A percentile compares a stretch with the other conserved stretches of the same genome.
Conservation (phyloP, 2,797 vertebrate genomes). For the Lophius americanus region DNA sequence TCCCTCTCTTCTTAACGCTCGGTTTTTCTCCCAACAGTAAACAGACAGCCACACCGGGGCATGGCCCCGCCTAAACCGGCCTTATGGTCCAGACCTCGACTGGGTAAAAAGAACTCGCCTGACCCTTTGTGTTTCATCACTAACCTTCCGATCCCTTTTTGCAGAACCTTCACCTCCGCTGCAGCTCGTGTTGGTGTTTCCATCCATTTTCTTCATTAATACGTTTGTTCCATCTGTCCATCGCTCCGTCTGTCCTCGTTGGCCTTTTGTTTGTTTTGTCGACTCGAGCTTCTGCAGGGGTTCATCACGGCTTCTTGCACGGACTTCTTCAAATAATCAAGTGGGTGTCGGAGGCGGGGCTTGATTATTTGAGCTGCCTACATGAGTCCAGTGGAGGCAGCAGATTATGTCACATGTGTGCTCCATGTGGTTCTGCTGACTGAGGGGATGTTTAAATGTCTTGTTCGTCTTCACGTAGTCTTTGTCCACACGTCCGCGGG, state of each 20-base stretch:
- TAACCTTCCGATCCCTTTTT: conserved; percentile 55
- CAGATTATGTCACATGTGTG: conserved; percentile 21
- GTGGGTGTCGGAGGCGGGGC: not conserved
- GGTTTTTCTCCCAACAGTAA: conserved; percentile 77
- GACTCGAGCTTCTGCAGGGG: conserved; percentile 63
- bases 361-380: conserved; percentile 55
- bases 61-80: conserved; percentile 70
- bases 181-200: conserved; percentile 52
- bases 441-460: conserved; percentile 5
- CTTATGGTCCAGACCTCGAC: conserved; percentile 71
- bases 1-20: conserved; percentile 59
- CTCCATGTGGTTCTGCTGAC: conserved; percentile 19
- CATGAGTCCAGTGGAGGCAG: conserved; percentile 19
- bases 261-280: conserved; percentile 37
- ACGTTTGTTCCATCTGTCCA: conserved; percentile 38
- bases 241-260: conserved; percentile 38
- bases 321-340: conserved; percentile 51
- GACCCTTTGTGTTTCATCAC: conserved; percentile 65
- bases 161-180: conserved; percentile 33
- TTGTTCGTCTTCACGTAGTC: not conserved
- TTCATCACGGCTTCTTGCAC: conserved; percentile 42
- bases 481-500: no score
- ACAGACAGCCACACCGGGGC: conserved; percentile 76
- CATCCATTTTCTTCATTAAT: conserved; percentile 55
- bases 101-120: conserved; percentile 75